Conservation (phyloP, 2,888 invertebrate species). For the Orthonevra nobilis region DNA sequence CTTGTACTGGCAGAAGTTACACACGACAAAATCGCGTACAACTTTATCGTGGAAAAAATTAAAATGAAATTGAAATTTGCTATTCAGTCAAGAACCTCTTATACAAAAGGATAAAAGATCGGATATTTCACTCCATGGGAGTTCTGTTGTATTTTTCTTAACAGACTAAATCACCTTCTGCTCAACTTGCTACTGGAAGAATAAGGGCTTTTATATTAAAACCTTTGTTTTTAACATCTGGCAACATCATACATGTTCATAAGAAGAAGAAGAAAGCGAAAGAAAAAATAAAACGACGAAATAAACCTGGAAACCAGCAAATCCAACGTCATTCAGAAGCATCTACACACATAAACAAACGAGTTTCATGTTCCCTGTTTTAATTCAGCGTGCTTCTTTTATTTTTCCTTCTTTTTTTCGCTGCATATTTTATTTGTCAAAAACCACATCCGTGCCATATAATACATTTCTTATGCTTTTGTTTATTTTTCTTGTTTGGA, state of each 20-base stretch:
- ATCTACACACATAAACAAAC: constrained; percentile 61
- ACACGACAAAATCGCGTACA: too few species aligned
- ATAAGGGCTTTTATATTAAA: too few species aligned
- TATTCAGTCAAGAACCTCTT: too few species aligned
- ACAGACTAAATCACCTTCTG: too few species aligned
- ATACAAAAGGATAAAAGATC: too few species aligned
- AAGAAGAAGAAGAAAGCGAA: not conserved
- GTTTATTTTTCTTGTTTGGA: constrained; percentile 26
- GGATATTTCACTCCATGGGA: too few species aligned
- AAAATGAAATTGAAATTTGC: too few species aligned
- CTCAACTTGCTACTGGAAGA: too few species aligned
- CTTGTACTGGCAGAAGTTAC: too few species aligned
- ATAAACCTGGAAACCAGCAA: constrained; percentile 24
- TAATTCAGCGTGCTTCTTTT: constrained; percentile 29
- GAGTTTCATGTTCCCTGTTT: constrained; percentile 62
- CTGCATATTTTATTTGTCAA: constrained; percentile 33
- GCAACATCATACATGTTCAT: constrained; percentile 12
- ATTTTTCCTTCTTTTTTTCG: constrained; percentile 1
- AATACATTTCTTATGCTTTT: constrained; percentile 16
- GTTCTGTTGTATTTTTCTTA: too few species aligned
- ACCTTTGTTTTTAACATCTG: constrained; percentile 15
- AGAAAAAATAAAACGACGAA: constrained; percentile 1
- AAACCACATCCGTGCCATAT: constrained; percentile 49
- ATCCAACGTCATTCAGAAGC: constrained; percentile 53
- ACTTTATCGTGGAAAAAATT: too few species aligned